Base-by-base conservation (phyloP, 2,797 vertebrate species). In the Crenichthys baileyi region DNA sequence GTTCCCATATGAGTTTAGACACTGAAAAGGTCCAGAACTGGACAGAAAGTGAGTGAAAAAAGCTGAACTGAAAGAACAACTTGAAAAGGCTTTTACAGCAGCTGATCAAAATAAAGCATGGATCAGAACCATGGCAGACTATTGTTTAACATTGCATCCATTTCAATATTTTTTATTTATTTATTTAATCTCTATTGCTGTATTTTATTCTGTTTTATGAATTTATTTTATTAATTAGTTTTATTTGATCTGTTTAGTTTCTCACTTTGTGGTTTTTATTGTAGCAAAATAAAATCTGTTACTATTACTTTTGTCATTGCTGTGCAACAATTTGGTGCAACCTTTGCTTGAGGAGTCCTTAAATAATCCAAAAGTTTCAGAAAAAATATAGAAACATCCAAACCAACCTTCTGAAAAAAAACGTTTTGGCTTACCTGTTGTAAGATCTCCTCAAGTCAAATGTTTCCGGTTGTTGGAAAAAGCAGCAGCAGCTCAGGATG, bases 401-500 rank as follows among this genome's bases (percentile, higher is more conserved):
- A 65, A 61, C 18, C 56, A 15, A 41, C 18, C 53, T 7, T 6
- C 6, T 22, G 22, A 0, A 75, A 80, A 39, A 50, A 78, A 0
- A 48, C 6, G 22, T 39, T 39, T 3, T 48, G 0, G 2, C 87
- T 22, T 61, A 91, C 90, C 86, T 87, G 75, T 44, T 73, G 71
- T n/a, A 76, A 72, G 70, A 73, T 50, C 7, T 15, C 29, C 44
- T 60, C 24, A 73, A 63, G 70, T 65, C 65, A 63, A 36, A 55
- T 39, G 85, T 72, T 80, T 78, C 72, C 7, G 13, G 60, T 67
- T 61, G 41, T 41, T 61, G 16, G 48, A 50, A 78, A 73, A 29
- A 77, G 76, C 55, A 78, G 73, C 74, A 71, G 48, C 29, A 36
- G 60, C 9, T 79, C 78, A 65, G 81, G 91, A 90, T 91, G 80